phyloP scores from a whole-genome alignment of 2,113 vertebrate genomes.

The Microcebus ravelobensis region DNA sequence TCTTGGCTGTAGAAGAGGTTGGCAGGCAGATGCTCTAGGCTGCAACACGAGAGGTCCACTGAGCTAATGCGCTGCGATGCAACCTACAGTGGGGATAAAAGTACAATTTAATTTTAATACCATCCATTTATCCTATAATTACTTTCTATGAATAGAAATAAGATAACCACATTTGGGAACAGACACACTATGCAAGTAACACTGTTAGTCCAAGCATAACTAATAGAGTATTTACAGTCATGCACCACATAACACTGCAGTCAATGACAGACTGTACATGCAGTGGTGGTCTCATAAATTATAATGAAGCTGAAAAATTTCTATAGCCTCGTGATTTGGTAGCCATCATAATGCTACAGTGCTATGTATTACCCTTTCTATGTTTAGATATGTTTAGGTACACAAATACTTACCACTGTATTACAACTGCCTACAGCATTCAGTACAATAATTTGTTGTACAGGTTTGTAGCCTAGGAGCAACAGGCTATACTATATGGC shows the following conservation, averaged over 20 bases:
- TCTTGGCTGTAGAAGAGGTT: constrained; percentile 99
- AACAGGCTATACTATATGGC: background rate
- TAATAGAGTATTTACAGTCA: background rate
- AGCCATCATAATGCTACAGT: background rate
- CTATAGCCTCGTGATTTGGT: background rate
- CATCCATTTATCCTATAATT: background rate
- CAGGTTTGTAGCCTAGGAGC: background rate
- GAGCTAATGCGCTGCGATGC: constrained; percentile 98
- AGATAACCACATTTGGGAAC: background rate
- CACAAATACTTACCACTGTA: background rate
- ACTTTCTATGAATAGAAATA: background rate
- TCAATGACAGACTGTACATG: background rate
- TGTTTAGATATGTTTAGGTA: background rate
- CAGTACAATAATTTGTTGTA: background rate
- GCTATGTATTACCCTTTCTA: background rate
- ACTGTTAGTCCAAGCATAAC: background rate
- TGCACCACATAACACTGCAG: background rate
- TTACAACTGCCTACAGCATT: background rate
- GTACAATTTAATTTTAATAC: constrained; percentile 35
- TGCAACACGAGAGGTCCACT: constrained; percentile 98
- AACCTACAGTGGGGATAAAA: constrained; percentile 86
- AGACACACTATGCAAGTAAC: background rate
- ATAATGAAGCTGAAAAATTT: background rate
- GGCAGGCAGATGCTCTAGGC: constrained; percentile 95
- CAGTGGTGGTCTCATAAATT: background rate